A percentile compares a stretch with the other conserved stretches of the same genome.
Conservation (phyloP, 2,113 vertebrate species). For the Tenebrosternarchus preto region DNA sequence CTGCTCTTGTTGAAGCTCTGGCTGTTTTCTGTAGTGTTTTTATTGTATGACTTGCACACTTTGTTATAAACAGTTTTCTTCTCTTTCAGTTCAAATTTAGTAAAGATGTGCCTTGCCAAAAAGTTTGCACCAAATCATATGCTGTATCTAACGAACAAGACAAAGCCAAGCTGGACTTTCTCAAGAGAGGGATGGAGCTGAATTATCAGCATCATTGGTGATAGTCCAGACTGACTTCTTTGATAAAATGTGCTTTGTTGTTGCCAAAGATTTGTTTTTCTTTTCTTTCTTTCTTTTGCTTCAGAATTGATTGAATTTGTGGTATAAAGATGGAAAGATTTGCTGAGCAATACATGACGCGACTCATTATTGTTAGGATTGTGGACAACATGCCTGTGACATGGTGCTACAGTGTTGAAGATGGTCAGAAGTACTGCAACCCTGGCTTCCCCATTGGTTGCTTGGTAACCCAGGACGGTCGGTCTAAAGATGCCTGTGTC, state of each 20-base stretch:
- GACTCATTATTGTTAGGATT: conserved; percentile 79
- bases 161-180: conserved; percentile 69
- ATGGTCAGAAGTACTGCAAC: conserved; percentile 91
- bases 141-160: conserved; percentile 54
- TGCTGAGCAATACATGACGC: neutral
- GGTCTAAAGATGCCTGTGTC: conserved; percentile 92
- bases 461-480: conserved; percentile 84
- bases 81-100: conserved; percentile 71
- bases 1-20: no score
- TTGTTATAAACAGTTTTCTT: neutral
- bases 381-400: conserved; percentile 99
- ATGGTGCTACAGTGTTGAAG: conserved; percentile 97
- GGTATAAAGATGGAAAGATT: neutral
- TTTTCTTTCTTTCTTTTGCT: neutral
- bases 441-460: conserved; percentile 98
- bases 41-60: neutral
- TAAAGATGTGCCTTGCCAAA: conserved; percentile 56
- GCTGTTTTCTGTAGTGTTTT: neutral
- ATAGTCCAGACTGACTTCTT: conserved; percentile 6
- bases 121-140: conserved; percentile 70
- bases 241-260: neutral
- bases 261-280: neutral
- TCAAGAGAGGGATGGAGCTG: conserved; percentile 79
- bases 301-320: neutral
- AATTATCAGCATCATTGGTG: conserved; percentile 83